Evolutionary conservation across 1,140 invertebrate species (phyloP).

Genomic region (Procambarus virginalis): DNA sequence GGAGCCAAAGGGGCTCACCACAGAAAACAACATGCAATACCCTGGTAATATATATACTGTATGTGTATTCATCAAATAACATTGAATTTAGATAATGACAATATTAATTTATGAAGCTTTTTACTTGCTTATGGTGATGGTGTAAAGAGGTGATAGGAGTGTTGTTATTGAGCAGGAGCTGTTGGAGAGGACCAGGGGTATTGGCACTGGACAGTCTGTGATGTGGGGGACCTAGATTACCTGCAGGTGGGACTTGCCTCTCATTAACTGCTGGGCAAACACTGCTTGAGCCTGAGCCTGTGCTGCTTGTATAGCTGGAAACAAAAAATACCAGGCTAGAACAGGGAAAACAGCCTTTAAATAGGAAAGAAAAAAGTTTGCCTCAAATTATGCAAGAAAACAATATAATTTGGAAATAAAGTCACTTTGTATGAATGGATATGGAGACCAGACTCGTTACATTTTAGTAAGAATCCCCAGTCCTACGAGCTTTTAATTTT

Average conservation of each 20-base stretch:
- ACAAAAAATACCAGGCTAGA: too few relatives aligned
- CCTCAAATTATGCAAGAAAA: not conserved
- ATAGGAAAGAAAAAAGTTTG: not conserved
- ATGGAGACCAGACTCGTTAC: too few relatives aligned
- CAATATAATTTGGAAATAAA: not conserved
- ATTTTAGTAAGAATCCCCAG: too few relatives aligned
- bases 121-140: conserved; percentile 61
- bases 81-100: too few relatives aligned
- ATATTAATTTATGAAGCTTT: not conserved
- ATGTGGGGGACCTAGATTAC: conserved; percentile 51
- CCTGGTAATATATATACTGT: too few relatives aligned
- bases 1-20: too few relatives aligned
- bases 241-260: conserved; percentile 44
- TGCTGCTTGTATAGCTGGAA: conserved; percentile 43
- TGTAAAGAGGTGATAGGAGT: conserved; percentile 51
- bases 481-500: too few relatives aligned
- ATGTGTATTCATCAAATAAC: too few relatives aligned
- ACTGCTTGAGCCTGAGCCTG: conserved; percentile 55
- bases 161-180: conserved; percentile 63
- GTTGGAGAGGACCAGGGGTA: conserved; percentile 44
- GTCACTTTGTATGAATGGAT: not conserved
- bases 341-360: not conserved
- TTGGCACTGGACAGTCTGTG: conserved; percentile 57
- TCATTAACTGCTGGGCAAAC: conserved; percentile 56
- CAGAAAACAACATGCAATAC: too few relatives aligned